Base-by-base conservation (phyloP, 2,113 vertebrate genomes). In the Podilymbus podiceps region DNA sequence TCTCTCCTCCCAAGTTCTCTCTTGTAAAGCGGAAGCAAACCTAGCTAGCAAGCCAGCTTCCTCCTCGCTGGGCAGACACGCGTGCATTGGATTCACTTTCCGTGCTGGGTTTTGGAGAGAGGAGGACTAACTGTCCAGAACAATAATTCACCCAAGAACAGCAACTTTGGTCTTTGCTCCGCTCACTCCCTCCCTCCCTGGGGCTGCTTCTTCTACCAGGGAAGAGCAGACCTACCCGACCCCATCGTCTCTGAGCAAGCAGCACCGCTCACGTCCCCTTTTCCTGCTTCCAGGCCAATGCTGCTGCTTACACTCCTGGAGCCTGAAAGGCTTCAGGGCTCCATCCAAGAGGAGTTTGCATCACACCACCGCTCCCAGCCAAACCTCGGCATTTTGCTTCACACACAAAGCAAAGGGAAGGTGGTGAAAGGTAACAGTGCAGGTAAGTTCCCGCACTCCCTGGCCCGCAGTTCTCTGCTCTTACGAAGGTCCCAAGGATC, bases 101-200 rank as follows among this genome's bases (percentile, higher is more conserved):
- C 13, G 10, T 12, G 11, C 3, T 58, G 17, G 16, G 14, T 55
- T 85, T 33, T 33, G 20, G 17, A 31, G 13, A 27, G 11, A 53
- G 14, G 46, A 56, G 42, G 30, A 42, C 30, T 59, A 16, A 63
- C 28, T 55, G 31, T 31, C 16, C 31, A 31, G 27, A 52, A 14
- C 19, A 76, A 42, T 3, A 88, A 24, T 5, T 67, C 35, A 67
- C 33, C 31, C 24, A 28, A 21, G 50, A 64, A 50, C 4, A 66
- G 55, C 11, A 59, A 42, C 24, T 55, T 40, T 10, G 8, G 47
- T 50, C 63, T 66, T 58, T 33, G 33, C 22, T 81, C 53, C 38
- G 24, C 19, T 24, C 22, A 20, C n/a, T 67, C 3, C 0, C 6
- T 67, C 3, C 0, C 6, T 25, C 20, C 13, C 17, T 9, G 8